These are phyloP conservation scores for Pecten maximus DNA, from an alignment of 2,888 invertebrate species.

Conservation along the genomic window DNA sequence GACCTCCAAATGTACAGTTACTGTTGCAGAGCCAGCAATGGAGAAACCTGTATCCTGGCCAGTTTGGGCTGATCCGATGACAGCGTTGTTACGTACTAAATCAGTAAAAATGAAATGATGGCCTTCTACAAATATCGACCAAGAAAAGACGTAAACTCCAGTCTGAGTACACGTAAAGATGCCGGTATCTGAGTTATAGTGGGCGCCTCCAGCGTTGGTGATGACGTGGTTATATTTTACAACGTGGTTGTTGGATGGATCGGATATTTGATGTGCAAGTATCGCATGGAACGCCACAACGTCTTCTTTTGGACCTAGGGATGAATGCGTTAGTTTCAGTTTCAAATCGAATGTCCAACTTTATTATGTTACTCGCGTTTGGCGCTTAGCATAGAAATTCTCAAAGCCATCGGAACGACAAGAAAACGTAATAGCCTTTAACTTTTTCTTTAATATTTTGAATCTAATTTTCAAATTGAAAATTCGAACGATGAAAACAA, in stretches of 20 bases:
- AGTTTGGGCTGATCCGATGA: not conserved
- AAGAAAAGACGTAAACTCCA: not conserved
- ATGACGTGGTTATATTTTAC: not conserved
- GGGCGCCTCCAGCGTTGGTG: not conserved
- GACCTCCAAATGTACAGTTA: not conserved
- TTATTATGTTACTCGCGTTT: no score
- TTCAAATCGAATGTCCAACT: no score
- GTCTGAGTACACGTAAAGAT: not conserved
- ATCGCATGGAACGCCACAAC: not conserved
- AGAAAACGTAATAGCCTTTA: no score
- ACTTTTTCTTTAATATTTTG: no score
- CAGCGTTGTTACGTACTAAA: not conserved
- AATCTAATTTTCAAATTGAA: no score
- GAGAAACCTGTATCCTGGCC: not conserved
- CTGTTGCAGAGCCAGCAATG: not conserved
- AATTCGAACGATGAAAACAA: no score
- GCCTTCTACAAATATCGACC: not conserved
- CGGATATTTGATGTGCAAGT: not conserved
- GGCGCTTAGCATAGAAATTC: no score
- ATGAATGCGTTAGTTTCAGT: no score
- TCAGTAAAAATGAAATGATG: not conserved
- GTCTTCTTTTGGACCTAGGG: not conserved
- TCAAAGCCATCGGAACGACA: no score
- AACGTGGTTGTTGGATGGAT: not conserved
- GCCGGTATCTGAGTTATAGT: not conserved